Base-by-base conservation (phyloP, 2,888 invertebrate genomes). In the Sarcophaga carnaria region DNA sequence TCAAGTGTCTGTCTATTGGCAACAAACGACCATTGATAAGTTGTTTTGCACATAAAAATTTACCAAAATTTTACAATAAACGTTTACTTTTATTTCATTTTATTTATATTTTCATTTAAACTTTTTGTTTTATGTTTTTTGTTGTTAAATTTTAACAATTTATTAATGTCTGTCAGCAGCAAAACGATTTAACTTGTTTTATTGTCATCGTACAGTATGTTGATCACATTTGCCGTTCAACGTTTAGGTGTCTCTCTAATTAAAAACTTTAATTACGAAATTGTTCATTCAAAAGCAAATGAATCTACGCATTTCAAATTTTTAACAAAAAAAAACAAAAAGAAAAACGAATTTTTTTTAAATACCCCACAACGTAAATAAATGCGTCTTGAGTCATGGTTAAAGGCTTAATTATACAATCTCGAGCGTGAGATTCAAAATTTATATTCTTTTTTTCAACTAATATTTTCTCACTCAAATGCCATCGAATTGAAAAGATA, bases 221-320 rank as follows among this genome's bases (percentile, higher is more conserved):
- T 70, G 45, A 27, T 64, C 74, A 22, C 71, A 72, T 84, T 81
- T 81, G 20, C 45, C 63, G 17, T 59, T 5, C 59, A 62, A 69
- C 54, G 54, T 27, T 75, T 17, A 84, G 87, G 84, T 87, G 87
- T 72, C 45, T 83, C 27, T 83, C 78, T 81, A 79, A 84, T 87
- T 87, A 79, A 80, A 87, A 83, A 67, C 49, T 79, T 70, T 81
- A 78, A 66, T 84, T 80, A 76, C 78, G 78, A 81, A 84, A 87
- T 71, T 84, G 67, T 72, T 71, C 2, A 60, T 63, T 47, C 17
- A 75, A 71, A 76, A 17, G 10, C 37, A 20, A 2, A 45, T 72
- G 47, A 71, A 6, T 72, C 54, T 45, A 22, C 22, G 60, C 45
- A 66, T 74, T 74, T 77, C 62, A 37, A 22, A 20, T 25, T 83